Evolutionary conservation across 2,797 vertebrate species (phyloP).

Genomic region (Brachyrhaphis roseni): DNA sequence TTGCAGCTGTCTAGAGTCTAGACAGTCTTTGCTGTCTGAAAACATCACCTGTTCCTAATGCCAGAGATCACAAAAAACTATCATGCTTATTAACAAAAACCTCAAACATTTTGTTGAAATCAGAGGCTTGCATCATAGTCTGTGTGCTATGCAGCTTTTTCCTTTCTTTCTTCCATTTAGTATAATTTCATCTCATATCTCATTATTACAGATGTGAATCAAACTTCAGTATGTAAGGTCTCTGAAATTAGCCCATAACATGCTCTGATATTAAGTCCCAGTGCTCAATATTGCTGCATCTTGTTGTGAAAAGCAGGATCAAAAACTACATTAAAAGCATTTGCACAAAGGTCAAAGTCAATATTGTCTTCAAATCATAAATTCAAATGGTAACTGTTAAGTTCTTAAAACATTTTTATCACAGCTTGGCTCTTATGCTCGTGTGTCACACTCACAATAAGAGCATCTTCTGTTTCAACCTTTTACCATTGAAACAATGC

Average conservation of each 20-base stretch:
- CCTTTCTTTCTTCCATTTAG: background rate
- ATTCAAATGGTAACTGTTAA: background rate
- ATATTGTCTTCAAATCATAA: background rate
- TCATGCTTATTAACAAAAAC: background rate
- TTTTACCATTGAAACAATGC: background rate
- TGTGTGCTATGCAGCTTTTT: background rate
- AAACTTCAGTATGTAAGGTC: background rate
- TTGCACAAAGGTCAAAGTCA: background rate
- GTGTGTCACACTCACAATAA: background rate
- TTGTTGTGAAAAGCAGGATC: background rate
- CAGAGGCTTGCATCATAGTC: background rate
- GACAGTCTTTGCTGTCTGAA: background rate
- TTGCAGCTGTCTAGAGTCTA: constrained; percentile 4
- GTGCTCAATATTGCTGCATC: background rate
- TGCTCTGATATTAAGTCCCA: background rate
- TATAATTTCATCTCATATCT: background rate
- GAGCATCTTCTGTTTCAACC: background rate
- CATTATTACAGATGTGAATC: background rate
- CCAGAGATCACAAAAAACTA: background rate
- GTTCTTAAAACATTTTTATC: background rate
- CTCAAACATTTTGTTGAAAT: background rate
- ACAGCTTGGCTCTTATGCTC: background rate
- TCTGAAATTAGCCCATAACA: background rate
- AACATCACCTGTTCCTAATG: background rate
- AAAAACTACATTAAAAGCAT: background rate